A percentile compares a stretch with the other conserved stretches of the same genome.
These are phyloP conservation scores for Dione vanillae DNA, from an alignment of 2,888 invertebrate genomes.

Conservation along the genomic window DNA sequence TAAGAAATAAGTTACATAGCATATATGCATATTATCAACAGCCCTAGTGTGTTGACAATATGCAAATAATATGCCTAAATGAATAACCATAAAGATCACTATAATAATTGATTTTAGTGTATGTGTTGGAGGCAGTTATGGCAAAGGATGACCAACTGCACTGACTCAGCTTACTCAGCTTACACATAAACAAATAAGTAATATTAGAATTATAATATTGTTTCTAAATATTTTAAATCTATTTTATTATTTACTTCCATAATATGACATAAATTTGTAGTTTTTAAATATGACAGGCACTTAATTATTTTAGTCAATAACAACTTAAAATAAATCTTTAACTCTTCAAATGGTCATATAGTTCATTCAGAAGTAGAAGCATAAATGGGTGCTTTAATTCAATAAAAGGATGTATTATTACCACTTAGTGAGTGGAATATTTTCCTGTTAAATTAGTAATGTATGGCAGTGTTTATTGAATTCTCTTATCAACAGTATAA, in stretches of 20 bases:
- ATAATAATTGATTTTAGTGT: conserved; percentile 32
- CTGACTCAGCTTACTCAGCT: conserved; percentile 40
- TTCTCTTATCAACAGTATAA: neutral
- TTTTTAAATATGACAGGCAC: neutral
- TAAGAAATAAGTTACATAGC: too few relatives aligned
- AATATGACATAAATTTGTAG: too few relatives aligned
- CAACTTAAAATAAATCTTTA: too few relatives aligned
- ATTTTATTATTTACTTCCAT: too few relatives aligned
- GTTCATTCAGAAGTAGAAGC: neutral
- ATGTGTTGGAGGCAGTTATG: conserved; percentile 29
- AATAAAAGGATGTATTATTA: conserved; percentile 6
- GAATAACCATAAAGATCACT: conserved; percentile 25
- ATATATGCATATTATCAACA: too few relatives aligned
- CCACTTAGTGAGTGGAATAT: conserved; percentile 8
- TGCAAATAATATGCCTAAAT: neutral
- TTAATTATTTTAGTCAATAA: neutral
- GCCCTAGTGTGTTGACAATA: neutral
- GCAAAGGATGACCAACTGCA: conserved; percentile 17
- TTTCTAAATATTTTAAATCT: neutral
- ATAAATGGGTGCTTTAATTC: conserved; percentile 2
- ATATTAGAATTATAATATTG: neutral
- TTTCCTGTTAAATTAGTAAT: conserved; percentile 2
- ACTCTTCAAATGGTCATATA: neutral
- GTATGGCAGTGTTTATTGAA: neutral
- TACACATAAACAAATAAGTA: neutral